These are phyloP conservation scores for Poeciliopsis retropinna DNA, from an alignment of 2,113 vertebrate genomes.

Conservation along the genomic window DNA sequence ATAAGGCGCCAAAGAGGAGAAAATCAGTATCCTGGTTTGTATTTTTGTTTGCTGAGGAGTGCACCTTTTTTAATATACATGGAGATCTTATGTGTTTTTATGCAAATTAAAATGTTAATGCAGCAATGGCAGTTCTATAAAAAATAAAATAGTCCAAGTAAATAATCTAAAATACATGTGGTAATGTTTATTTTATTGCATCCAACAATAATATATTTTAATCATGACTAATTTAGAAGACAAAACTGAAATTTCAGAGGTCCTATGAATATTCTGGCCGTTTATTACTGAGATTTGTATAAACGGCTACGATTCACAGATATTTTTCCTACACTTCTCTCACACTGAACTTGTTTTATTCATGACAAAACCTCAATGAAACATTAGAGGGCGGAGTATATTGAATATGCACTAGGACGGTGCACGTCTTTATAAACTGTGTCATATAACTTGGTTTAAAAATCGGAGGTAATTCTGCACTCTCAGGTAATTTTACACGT, in stretches of 20 bases:
- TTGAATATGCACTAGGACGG: not conserved
- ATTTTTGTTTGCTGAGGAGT: too few relatives aligned
- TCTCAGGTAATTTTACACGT: constrained; percentile 10
- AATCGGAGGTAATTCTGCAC: constrained; percentile 2
- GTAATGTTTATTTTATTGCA: not conserved
- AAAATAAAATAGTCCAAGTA: too few relatives aligned
- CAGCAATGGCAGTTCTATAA: too few relatives aligned
- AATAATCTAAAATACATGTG: not conserved
- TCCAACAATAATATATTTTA: not conserved
- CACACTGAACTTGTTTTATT: not conserved
- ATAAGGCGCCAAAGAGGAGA: constrained; percentile 20
- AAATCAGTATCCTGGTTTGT: constrained; percentile 14
- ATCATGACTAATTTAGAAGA: too few relatives aligned
- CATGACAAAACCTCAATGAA: not conserved
- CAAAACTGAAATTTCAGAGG: too few relatives aligned
- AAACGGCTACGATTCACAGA: too few relatives aligned
- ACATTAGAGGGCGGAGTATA: not conserved
- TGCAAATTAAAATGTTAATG: too few relatives aligned
- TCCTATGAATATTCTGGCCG: too few relatives aligned
- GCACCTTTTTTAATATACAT: too few relatives aligned
- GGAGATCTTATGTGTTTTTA: too few relatives aligned
- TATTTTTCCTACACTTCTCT: not conserved
- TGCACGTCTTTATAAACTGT: not conserved
- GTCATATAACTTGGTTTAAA: constrained; percentile 9
- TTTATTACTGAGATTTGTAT: too few relatives aligned